Base-by-base conservation (phyloP, 2,888 invertebrate species). In the Linyphia triangularis region DNA sequence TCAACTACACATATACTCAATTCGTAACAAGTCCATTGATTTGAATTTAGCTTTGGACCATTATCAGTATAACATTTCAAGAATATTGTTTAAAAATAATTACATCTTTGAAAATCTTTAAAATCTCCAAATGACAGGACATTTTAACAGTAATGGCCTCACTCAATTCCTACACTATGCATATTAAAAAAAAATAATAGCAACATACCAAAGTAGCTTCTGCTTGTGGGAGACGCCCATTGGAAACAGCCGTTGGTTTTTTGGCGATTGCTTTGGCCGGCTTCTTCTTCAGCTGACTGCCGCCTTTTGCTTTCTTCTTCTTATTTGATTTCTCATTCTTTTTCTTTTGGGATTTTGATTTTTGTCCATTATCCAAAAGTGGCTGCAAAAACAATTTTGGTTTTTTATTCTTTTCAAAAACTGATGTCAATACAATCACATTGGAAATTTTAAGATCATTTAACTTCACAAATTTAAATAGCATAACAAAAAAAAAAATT, bases 261-360 rank as follows among this genome's bases (percentile, higher is more conserved):
- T 16, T 9, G 16, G 51, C 16, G 16, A 51, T n/a, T 10, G 26
- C 19, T 33, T 9, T 40, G 13, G 72, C 6, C 37, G 33, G 30
- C 85, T 90, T 91, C 79, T 89, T 89, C 63, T 85, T 82, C 10
- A 59, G 65, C 70, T 89, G 79, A 30, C 61, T 73, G 92, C 84
- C 85, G 67, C 89, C 72, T 24, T 63, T 69, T 13, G 78, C 85
- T 40, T 82, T 79, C 82, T 88, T 82, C 75, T 83, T 69, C 22
- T 81, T 86, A 83, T 91, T 51, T 5, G 51, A 95, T 97, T 92
- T 96, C 95, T 97, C 97, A 97, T 22, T 95, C 95, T 89, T 97
- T 92, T 28, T 91, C 96, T 92, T 96, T 95, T 78, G 78, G n/a
- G 63, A 40, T 37, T 85, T 67, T 9, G 79, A 84, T 33, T 82